Conservation (phyloP, 2,113 vertebrate species). For the Pygathrix nemaeus region DNA sequence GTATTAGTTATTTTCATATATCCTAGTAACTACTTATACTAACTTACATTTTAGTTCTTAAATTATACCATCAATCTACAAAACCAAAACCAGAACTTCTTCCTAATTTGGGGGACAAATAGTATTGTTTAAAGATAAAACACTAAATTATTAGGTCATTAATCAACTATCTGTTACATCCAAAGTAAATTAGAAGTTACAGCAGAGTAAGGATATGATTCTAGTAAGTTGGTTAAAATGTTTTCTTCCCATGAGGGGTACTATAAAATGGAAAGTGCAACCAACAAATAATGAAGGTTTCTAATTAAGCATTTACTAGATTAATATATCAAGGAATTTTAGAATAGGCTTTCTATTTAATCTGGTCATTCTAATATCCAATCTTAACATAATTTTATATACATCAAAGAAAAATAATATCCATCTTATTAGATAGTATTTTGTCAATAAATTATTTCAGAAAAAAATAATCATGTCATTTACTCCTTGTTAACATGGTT, state of each 20-base stretch:
- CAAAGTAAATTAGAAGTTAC: conserved; percentile 1
- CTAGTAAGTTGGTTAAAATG: background rate
- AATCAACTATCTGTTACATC: background rate
- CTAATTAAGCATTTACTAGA: background rate
- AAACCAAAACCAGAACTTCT: background rate
- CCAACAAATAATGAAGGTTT: background rate
- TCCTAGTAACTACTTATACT: background rate
- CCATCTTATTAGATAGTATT: conserved; percentile 18
- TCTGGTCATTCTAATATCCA: background rate
- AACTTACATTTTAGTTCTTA: background rate
- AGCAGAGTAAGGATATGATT: background rate
- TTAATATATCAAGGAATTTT: background rate
- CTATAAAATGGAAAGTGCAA: background rate
- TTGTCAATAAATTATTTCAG: conserved; percentile 23
- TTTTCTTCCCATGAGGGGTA: background rate
- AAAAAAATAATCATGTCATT: conserved; percentile 43
- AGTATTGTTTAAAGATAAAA: conserved; percentile 13
- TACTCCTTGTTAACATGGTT: conserved; percentile 60
- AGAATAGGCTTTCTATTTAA: conserved; percentile 38
- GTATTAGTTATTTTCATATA: background rate
- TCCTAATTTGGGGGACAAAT: background rate
- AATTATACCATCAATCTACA: conserved; percentile 12
- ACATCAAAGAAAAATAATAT: background rate
- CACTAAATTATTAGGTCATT: background rate
- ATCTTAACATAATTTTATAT: background rate